Evolutionary conservation across 2,888 invertebrate genomes (phyloP), one percentile per base, ranked within the genome.

Genomic region (Tyria jacobaeae): DNA sequence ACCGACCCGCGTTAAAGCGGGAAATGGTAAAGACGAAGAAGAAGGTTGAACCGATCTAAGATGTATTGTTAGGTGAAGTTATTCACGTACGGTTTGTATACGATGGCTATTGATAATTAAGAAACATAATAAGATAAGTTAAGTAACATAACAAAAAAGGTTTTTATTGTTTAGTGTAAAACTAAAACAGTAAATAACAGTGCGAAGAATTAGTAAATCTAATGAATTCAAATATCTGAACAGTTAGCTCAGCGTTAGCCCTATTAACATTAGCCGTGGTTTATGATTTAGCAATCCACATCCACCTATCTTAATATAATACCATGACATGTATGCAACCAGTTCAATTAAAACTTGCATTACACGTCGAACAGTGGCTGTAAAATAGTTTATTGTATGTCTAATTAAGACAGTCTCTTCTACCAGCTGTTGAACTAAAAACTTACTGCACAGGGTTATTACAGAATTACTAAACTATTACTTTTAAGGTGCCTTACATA

Each of bases 331-430:
- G 73, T 75, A 78, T 64, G 74, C 73, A 69, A 73, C 73, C 72
- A 72, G 64, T 62, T 67, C 78, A 81, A 83, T 84, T 78, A 80
- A 70, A 68, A 79, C 79, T 48, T 27, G 48, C 53, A 39, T 47
- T 48, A 37, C 60, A 57, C 66, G 39, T 65, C 69, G 81, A 76
- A 82, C 80, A 68, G 75, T 57, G 72, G 75, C 77, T 73, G 74
- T 84, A 80, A 81, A 80, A 75, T 58, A 64, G 73, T 83, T 81
- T 80, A 84, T 78, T 73, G 75, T 73, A 39, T 62, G 64, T 67
- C 73, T 78, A 76, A 83, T 79, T 69, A 68, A 60, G 53, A 49
- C 44, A 17, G 25, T 25, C 50, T 61, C 53, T 62, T 64, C 27
- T 59, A 62, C 49, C 53, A 59, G 64, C 57, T 66, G 66, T 68